Evolutionary conservation across 1,140 invertebrate species (phyloP), one percentile per base, ranked within the genome.

Genomic region (Paramacrobiotus metropolitanus): DNA sequence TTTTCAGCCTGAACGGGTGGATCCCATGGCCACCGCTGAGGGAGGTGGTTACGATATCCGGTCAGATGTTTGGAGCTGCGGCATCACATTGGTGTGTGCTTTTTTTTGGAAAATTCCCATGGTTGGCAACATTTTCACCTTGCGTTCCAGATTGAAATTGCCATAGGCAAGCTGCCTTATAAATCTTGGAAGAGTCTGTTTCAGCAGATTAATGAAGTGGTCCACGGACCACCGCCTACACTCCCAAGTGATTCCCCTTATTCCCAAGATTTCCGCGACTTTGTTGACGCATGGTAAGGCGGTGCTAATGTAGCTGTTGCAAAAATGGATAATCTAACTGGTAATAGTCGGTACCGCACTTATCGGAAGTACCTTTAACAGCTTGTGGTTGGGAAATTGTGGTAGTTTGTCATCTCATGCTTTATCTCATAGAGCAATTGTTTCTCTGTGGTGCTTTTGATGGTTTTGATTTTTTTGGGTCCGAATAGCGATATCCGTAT

Each of bases 181-280:
- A 85, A 84, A 9, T 86, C 85, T 67, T 95, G 90, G 90, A 86
- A 86, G 64, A 87, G 84, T 4, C 86, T 93, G 1, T 96, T 96
- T 76, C 90, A 95, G 68, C 91, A 96, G 71, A 75, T 96, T 44
- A 88, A 88, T 68, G 87, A 91, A 77, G 91, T 96, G 3, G 91
- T 96, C 1, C 84, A 91, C 70, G 91, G 90, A n/a, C 85, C 88
- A 66, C 83, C 92, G 18, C 92, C 91, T 0, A 77, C 83, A 61
- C 77, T 92, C 31, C 78, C 80, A 9, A n/a, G n/a, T n/a, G n/a
- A 40, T n/a, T 9, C 9, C 9, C 34, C 34, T 9, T 40, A 15
- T n/a, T 40, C 34, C 9, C 9, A 40, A 15, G n/a, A 40, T 40
- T 40, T 40, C 34, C 9, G n/a, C 9, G 9, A 40, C n/a, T 40